Evolutionary conservation across 1,140 invertebrate species (phyloP), one percentile per base, ranked within the genome.

Genomic region (Conus betulinus): DNA sequence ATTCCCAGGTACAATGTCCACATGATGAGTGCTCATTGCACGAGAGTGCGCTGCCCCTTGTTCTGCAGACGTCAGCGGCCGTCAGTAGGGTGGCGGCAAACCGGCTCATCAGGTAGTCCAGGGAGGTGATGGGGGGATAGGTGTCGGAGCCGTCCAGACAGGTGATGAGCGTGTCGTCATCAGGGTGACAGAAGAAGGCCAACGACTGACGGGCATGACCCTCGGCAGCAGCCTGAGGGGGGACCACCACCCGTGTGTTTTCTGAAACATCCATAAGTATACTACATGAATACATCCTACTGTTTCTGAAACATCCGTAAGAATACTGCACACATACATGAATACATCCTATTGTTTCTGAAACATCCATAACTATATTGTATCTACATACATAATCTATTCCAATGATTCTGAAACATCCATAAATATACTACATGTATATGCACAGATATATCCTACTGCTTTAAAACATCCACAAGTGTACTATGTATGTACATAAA

Each of bases 161-260:
- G 81, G 96, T 96, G 74, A 97, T 94, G 8, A 94, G 90, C 3
- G 96, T 95, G 78, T 96, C 95, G 89, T 96, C 94, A 94, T 97
- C 97, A 3, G 97, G 97, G 94, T 97, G 97, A 89, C 97, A 96
- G 95, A 97, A 98, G 95, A 97, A 97, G 3, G 96, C 97, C 67
- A 98, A 96, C 60, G 97, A 97, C 93, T 97, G 97, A 39, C 97
- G 96, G 6, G 96, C 96, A 0, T 96, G 95, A 81, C 96, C 96
- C 89, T 95, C 96, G 88, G 96, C 95, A 60, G 97, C 96, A 6
- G 20, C 63, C 53, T 88, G 97, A 20, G 63, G 96, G 0, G 97
- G 97, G 6, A 97, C 96, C 0, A 97, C 96, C 5, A 97, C 97
- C 6, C 97, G 97, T n/a, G 93, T 98, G 97, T 93, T 96, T 96